Evolutionary conservation across 2,113 vertebrate species (phyloP).

Genomic region (Leptodactylus fuscus): DNA sequence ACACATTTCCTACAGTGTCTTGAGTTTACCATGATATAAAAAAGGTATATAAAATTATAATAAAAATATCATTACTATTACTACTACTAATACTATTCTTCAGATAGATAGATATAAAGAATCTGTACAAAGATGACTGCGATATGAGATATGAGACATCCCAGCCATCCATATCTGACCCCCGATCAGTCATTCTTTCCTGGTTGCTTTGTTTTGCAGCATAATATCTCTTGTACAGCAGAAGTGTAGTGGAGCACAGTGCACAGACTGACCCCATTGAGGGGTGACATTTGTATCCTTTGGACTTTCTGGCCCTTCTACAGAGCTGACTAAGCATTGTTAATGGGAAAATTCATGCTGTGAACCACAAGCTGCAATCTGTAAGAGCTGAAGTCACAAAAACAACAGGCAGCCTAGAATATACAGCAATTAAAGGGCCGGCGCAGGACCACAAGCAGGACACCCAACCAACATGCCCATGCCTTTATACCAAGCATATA

Average conservation of each 20-base stretch:
- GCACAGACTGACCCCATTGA: not conserved
- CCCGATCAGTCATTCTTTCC: not conserved
- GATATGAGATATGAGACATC: no score
- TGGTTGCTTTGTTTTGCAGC: not conserved
- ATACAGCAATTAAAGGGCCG: no score
- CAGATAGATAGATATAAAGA: no score
- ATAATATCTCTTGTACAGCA: constrained; percentile 17
- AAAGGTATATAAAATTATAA: no score
- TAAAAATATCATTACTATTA: no score
- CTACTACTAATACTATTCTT: no score
- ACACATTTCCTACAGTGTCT: no score
- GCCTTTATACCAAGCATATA: no score
- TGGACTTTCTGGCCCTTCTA: not conserved
- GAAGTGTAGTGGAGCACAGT: not conserved
- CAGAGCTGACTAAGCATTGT: constrained; percentile 29
- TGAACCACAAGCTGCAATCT: constrained; percentile 26
- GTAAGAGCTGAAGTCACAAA: constrained; percentile 9
- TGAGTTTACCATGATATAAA: no score
- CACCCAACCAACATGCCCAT: no score
- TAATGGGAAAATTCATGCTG: constrained; percentile 6
- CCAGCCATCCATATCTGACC: not conserved
- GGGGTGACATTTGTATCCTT: constrained; percentile 39
- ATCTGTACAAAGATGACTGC: no score
- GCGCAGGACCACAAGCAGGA: no score
- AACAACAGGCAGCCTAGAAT: not conserved